Conservation (phyloP, 2,113 vertebrate species). For the Apteryx mantelli region DNA sequence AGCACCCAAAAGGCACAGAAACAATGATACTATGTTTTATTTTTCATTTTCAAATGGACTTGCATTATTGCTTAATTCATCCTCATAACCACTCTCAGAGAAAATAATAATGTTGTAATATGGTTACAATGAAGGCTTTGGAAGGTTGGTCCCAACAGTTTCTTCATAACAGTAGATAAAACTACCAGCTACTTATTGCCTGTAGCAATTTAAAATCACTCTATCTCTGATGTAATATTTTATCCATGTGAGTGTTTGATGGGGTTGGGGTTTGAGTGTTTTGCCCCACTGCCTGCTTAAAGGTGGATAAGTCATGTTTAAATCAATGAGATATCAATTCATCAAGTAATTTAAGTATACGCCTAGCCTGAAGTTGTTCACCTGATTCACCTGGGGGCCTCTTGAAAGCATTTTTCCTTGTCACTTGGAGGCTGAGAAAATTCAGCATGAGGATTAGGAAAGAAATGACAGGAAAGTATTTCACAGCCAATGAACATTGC, state of each 20-base stretch:
- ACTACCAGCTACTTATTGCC: not conserved
- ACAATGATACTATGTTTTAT: not conserved
- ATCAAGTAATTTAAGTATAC: not conserved
- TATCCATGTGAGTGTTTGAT: not conserved
- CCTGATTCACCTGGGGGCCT: not conserved
- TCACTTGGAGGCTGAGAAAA: not conserved
- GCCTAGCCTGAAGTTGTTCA: not conserved
- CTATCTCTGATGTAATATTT: not conserved
- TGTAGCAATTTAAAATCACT: not conserved
- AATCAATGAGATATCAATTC: not conserved
- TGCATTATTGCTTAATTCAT: conserved; percentile 11
- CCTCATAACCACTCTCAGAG: not conserved
- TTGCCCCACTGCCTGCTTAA: not conserved
- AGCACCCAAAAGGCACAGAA: not conserved
- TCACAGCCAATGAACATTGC: not conserved
- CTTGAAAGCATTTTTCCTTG: not conserved
- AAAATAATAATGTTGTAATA: not conserved
- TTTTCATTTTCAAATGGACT: conserved; percentile 24
- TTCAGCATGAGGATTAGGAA: not conserved
- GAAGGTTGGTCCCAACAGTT: not conserved
- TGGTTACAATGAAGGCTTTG: not conserved
- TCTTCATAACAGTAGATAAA: not conserved
- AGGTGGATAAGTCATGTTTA: not conserved
- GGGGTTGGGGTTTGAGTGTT: not conserved
- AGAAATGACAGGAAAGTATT: not conserved